Base-by-base conservation (phyloP, 1,140 invertebrate genomes). In the Eupristina koningsbergeri region DNA sequence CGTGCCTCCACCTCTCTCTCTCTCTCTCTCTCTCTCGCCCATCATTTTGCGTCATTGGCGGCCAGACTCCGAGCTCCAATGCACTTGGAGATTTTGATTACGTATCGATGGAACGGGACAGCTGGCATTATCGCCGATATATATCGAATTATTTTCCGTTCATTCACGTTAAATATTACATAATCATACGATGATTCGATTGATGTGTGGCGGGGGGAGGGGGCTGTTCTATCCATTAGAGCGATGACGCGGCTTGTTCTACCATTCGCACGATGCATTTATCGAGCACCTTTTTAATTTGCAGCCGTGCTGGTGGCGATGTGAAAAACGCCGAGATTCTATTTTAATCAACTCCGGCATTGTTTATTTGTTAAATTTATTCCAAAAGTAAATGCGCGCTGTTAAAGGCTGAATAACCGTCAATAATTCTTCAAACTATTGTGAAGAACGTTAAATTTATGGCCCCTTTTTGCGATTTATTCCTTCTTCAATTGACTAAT, bases 51-150 rank as follows among this genome's bases (percentile, higher is more conserved):
- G 34, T 76, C 47, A 76, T 58, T 76, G 50, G 29, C 50, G 31
- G 47, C 34, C 50, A 29, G 53, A 36, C 69, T 36, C 36, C 31
- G 47, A 47, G 50, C 73, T 45, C 74, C 69, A 64, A 81, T 81
- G 53, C 50, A 29, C 53, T 80, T 71, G 53, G 64, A 81, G 64
- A 81, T 58, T 41, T 81, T 50, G 79, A 81, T 81, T 73, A 71
- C n/a, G 41, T 58, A 26, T n/a, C 67, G 36, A 71, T 41, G 17
- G 39, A 36, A 41, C 22, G n/a, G 19, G 73, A 6, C 45, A 34
- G n/a, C 45, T 45, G 5, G 67, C 29, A 71, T 73, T 80, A 71
- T 71, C 67, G 41, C 13, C 29, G 41, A 67, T 41, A 26, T 26
- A 47, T 50, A 50, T 50, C 73, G 73, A 75, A 75, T 75, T 53